Conservation (phyloP, 2,888 invertebrate genomes). For the Synanthedon andrenaeformis region DNA sequence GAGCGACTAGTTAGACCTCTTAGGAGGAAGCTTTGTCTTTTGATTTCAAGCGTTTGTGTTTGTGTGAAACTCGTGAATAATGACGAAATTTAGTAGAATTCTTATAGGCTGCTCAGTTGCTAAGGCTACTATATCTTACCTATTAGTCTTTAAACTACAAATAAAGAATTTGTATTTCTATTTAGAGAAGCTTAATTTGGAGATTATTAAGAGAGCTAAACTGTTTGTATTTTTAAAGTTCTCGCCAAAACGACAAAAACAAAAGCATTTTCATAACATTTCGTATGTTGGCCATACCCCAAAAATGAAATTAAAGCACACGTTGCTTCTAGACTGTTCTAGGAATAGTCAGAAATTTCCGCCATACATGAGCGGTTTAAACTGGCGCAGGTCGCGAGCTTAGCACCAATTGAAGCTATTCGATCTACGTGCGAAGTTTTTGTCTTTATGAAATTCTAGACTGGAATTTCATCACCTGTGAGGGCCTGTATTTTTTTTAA, state of each 20-base stretch:
- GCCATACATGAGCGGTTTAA: constrained; percentile 12
- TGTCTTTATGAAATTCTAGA: too few relatives aligned
- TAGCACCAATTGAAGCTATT: constrained; percentile 32
- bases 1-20: not conserved
- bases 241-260: too few relatives aligned
- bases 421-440: constrained; percentile 11
- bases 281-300: not conserved
- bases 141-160: too few relatives aligned
- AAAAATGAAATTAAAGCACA: constrained; percentile 32
- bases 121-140: too few relatives aligned
- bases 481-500: too few relatives aligned
- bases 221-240: too few relatives aligned
- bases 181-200: too few relatives aligned
- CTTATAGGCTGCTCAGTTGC: too few relatives aligned
- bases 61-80: not conserved
- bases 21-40: not conserved
- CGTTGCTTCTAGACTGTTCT: constrained; percentile 27
- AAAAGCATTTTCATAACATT: too few relatives aligned
- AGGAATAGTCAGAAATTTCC: constrained; percentile 22
- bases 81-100: not conserved
- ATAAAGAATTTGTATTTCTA: too few relatives aligned
- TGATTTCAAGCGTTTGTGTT: not conserved
- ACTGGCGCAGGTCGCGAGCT: constrained; percentile 18
- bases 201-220: too few relatives aligned
- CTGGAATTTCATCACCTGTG: too few relatives aligned